Conservation (phyloP, 2,797 vertebrate species). For the Onychomys torridus region DNA sequence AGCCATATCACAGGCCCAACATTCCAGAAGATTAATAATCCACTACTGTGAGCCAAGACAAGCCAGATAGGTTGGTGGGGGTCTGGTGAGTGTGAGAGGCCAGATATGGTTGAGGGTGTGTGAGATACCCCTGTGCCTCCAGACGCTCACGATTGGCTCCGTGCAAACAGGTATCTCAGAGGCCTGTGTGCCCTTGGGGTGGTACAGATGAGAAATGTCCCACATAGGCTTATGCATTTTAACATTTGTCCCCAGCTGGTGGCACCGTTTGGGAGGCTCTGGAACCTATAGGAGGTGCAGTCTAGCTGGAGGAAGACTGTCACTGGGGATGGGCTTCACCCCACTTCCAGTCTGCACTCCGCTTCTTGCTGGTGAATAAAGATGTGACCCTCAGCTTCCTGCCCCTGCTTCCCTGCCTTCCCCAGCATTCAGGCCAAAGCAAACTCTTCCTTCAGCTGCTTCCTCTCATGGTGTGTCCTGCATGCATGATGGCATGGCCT, state of each 20-base stretch:
- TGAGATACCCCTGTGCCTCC: neutral
- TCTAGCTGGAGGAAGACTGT: neutral
- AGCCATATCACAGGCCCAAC: neutral
- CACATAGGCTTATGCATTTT: neutral
- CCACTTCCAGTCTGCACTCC: neutral
- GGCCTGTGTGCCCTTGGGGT: neutral
- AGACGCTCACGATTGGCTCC: neutral
- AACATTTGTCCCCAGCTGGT: neutral
- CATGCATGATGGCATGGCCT: fast-evolving
- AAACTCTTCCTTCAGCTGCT: neutral
- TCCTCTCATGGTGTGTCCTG: neutral
- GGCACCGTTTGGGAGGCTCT: neutral
- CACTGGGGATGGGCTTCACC: neutral
- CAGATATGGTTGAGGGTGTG: neutral
- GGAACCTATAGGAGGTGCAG: neutral
- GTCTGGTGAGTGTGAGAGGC: neutral
- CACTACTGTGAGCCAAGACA: neutral
- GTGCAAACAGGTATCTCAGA: neutral
- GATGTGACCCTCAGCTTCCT: neutral
- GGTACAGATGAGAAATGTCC: neutral
- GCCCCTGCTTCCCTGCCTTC: neutral
- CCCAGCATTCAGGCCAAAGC: no score
- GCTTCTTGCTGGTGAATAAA: neutral
- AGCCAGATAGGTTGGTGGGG: neutral
- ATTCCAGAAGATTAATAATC: neutral